These are phyloP conservation scores for Polypterus senegalus DNA, from an alignment of 2,113 vertebrate genomes.

Conservation along the genomic window DNA sequence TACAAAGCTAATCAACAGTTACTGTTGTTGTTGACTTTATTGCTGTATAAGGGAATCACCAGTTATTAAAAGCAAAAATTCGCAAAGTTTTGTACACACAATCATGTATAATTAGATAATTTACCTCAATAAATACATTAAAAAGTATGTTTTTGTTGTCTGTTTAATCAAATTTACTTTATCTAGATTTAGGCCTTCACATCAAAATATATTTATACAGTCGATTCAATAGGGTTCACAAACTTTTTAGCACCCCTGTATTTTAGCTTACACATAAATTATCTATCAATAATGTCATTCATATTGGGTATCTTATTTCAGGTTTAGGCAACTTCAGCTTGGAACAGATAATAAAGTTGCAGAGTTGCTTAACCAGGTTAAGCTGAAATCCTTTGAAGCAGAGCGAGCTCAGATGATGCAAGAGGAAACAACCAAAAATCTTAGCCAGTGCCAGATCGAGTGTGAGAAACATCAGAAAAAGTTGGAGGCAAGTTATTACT, in stretches of 20 bases:
- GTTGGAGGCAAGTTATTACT: conserved; percentile 65
- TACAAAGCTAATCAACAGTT: too few relatives aligned
- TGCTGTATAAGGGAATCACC: too few relatives aligned
- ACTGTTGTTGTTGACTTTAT: too few relatives aligned
- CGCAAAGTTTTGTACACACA: too few relatives aligned
- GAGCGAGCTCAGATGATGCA: conserved; percentile 80
- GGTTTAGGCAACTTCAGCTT: conserved; percentile 78
- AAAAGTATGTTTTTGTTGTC: too few relatives aligned
- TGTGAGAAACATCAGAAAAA: conserved; percentile 95
- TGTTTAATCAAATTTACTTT: too few relatives aligned
- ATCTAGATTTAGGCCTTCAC: too few relatives aligned
- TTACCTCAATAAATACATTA: too few relatives aligned
- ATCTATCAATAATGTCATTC: conserved; percentile 19
- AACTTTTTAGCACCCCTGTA: background rate
- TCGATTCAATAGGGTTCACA: too few relatives aligned
- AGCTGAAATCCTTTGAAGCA: conserved; percentile 81
- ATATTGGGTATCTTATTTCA: conserved; percentile 25
- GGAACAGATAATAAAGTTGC: conserved; percentile 71
- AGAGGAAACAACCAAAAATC: conserved; percentile 75
- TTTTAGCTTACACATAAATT: conserved; percentile 16
- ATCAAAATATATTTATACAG: too few relatives aligned
- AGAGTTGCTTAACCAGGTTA: conserved; percentile 80
- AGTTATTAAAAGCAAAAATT: too few relatives aligned
- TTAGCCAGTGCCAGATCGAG: conserved; percentile 84
- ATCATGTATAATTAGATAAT: too few relatives aligned